Evolutionary conservation across 2,113 vertebrate genomes (phyloP).

Genomic region (Galemys pyrenaicus): DNA sequence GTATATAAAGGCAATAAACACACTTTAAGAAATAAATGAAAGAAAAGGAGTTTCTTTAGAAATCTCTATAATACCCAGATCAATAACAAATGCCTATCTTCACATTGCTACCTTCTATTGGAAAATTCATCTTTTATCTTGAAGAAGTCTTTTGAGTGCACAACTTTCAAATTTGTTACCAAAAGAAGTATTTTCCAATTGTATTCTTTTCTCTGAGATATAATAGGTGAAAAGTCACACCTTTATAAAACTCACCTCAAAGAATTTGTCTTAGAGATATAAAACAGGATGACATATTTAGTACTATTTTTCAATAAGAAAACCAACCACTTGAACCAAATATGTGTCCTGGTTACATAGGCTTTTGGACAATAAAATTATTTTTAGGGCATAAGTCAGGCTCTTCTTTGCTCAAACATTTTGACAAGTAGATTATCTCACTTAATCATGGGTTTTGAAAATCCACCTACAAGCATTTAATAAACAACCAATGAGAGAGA

Average conservation of each 20-base stretch:
- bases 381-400: neutral
- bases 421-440: neutral
- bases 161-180: neutral
- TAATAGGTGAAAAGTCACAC: neutral
- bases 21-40: neutral
- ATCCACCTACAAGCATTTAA: constrained; percentile 1
- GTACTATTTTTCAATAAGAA: constrained; percentile 33
- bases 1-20: neutral
- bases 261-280: constrained; percentile 6
- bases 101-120: neutral
- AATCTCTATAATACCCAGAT: neutral
- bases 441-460: neutral
- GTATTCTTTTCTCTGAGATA: constrained; percentile 1
- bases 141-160: neutral
- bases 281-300: neutral
- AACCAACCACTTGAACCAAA: neutral
- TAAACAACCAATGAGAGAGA: neutral
- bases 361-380: constrained; percentile 7
- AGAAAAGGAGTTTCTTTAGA: neutral
- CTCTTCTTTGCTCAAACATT: neutral
- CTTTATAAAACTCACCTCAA: constrained; percentile 42
- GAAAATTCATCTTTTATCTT: neutral
- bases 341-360: neutral
- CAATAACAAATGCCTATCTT: neutral
- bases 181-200: constrained; percentile 11